Conservation (phyloP, 1,140 invertebrate species). For the Drosophila trapezifrons region DNA sequence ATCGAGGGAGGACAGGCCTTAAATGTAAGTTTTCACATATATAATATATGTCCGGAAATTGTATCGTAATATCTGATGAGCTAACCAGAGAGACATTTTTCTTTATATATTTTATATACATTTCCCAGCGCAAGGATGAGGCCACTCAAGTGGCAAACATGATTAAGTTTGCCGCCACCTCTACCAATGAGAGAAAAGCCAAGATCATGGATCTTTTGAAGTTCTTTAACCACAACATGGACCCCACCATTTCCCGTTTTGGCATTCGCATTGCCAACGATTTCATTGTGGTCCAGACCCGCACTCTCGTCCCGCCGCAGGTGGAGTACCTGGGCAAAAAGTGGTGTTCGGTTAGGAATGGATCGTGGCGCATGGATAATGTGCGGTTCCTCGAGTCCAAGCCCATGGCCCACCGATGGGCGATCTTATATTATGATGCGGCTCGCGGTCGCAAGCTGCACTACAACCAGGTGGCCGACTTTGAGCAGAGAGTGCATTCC, state of each 20-base stretch:
- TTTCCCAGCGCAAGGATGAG: constrained; percentile 83
- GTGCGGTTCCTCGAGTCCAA: constrained; percentile 36
- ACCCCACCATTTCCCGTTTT: constrained; percentile 86
- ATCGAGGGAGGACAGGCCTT: constrained; percentile 87
- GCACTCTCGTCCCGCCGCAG: constrained; percentile 86
- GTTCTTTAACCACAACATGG: constrained; percentile 84
- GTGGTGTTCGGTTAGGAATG: constrained; percentile 29
- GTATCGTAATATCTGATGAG: no score
- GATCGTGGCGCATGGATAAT: constrained; percentile 63
- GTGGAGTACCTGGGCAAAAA: constrained; percentile 84
- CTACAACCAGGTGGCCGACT: constrained; percentile 23
- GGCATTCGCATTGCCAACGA: constrained; percentile 85
- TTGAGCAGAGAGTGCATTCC: constrained; percentile 7
- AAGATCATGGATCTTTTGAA: constrained; percentile 87
- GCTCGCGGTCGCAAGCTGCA: constrained; percentile 6
- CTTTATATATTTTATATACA: no score
- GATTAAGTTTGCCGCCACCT: constrained; percentile 88
- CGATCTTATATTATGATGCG: constrained; percentile 41
- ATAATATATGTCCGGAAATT: no score
- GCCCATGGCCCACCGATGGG: constrained; percentile 62
- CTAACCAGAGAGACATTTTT: no score
- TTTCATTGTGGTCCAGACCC: constrained; percentile 86
- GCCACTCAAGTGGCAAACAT: constrained; percentile 87
- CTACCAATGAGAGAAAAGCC: constrained; percentile 85
- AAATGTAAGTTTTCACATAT: constrained; percentile 43